Conservation (phyloP, 2,888 invertebrate genomes). For the Netelia inedita region DNA sequence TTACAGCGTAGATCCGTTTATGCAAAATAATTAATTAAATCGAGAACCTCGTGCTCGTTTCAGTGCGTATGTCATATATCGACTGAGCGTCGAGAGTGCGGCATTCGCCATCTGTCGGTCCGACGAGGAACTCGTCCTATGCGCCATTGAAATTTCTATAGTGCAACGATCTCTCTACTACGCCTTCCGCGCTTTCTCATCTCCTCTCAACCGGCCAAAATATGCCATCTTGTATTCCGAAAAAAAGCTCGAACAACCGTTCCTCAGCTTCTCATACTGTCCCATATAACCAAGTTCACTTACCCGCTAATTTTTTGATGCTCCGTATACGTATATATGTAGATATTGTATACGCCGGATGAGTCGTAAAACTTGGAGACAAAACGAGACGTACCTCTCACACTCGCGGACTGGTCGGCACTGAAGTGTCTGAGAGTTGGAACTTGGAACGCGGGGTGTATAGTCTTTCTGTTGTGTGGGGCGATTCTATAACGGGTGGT, state of each 20-base stretch:
- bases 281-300: not conserved
- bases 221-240: slow-evolving; percentile 1
- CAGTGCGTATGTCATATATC: not conserved
- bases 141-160: slow-evolving; percentile 41
- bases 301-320: slow-evolving; percentile 18
- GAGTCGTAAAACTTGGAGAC: slow-evolving; percentile 16
- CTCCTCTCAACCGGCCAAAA: not conserved
- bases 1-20: too few species aligned
- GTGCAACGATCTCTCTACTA: not conserved
- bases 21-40: too few species aligned
- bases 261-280: not conserved
- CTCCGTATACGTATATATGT: not conserved
- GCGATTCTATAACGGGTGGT: slow-evolving; percentile 49
- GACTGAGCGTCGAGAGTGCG: not conserved
- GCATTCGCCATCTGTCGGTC: slow-evolving; percentile 58
- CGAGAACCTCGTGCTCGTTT: too few species aligned
- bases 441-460: not conserved
- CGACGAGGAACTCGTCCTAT: slow-evolving; percentile 21
- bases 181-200: not conserved
- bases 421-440: slow-evolving; percentile 38
- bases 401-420: slow-evolving; percentile 55
- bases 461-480: not conserved
- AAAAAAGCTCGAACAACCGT: not conserved
- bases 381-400: slow-evolving; percentile 34
- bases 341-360: not conserved